Evolutionary conservation across 2,113 vertebrate genomes (phyloP), one percentile per base, ranked within the genome.

Genomic region (Thomomys bottae): DNA sequence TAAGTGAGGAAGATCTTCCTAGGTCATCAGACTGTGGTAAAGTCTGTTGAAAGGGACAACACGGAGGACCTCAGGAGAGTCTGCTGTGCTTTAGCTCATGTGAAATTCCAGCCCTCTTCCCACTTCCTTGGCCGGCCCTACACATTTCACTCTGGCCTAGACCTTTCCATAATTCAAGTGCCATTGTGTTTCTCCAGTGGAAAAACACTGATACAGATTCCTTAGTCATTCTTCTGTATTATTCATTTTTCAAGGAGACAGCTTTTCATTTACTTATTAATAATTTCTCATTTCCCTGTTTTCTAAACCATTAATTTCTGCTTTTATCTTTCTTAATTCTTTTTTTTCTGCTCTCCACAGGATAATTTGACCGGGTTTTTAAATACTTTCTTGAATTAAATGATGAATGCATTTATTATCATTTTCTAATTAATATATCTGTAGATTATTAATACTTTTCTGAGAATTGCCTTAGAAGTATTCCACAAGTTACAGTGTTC

Each of bases 241-340:
- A 84, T 34, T 88, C 49, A 80, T 89, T 88, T 89, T 89, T 68
- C 76, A 95, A 85, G 70, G 30, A 30, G 57, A 72, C 45, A 42
- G 57, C 4, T 91, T 91, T 91, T 70, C 57, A 36, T 84, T 89
- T 57, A 34, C 6, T 68, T 87, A 40, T 32, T 82, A 81, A 45
- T 83, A 72, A 72, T 77, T 70, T 38, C 42, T 77, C 61, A 84
- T 86, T 91, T 73, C 38, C 32, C 45, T 88, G 18, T 91, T 72
- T 91, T 80, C 66, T 57, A 93, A 86, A n/a, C 75, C 88, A 78
- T 89, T 94, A 85, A 89, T 78, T 91, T 93, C 68, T 79, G 9
- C 38, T 79, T 93, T 78, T 77, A 86, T 89, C 66, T 38, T 89
- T 91, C 72, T 83, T 80, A 88, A 91, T 80, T 88, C 38, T 70